These are phyloP conservation scores for Hydrotaea diabolus DNA, from an alignment of 2,888 invertebrate genomes.

Conservation along the genomic window DNA sequence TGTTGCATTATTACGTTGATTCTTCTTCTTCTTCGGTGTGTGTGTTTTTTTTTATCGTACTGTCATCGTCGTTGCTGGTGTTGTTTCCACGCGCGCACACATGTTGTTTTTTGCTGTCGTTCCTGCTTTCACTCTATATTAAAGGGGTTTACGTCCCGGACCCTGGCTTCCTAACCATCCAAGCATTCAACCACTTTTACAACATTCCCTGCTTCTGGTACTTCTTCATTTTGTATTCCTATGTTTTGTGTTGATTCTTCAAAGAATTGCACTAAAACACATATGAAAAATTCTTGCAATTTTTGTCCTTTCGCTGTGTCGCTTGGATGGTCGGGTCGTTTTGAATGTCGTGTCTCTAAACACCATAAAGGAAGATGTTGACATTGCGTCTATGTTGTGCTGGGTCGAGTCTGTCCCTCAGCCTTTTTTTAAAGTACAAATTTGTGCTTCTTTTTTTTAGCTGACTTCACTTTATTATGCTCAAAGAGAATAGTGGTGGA, in stretches of 20 bases:
- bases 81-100: conserved; percentile 5
- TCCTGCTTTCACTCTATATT: conserved; percentile 11
- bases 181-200: conserved; percentile 42
- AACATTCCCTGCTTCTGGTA: conserved; percentile 43
- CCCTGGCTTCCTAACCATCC: background rate
- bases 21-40: background rate
- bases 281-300: conserved; percentile 60
- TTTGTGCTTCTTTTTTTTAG: background rate
- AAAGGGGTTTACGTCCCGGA: background rate
- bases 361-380: conserved; percentile 38
- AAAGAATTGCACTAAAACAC: conserved; percentile 31
- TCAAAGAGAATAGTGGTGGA: too few relatives aligned
- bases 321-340: background rate
- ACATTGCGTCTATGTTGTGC: conserved; percentile 1
- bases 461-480: background rate
- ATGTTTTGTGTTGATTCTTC: background rate
- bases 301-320: conserved; percentile 29
- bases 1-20: conserved; percentile 67
- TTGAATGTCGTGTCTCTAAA: background rate
- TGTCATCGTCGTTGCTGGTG: conserved; percentile 1
- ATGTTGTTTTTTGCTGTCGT: conserved; percentile 37
- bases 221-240: conserved; percentile 31
- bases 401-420: conserved; percentile 4
- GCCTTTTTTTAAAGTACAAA: conserved; percentile 7
- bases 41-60: background rate